Percentiles rank a stretch among this genome's conserved stretches.
phyloP scores from a whole-genome alignment of 23 tunicate species.

The Trididemnum nubilum region DNA sequence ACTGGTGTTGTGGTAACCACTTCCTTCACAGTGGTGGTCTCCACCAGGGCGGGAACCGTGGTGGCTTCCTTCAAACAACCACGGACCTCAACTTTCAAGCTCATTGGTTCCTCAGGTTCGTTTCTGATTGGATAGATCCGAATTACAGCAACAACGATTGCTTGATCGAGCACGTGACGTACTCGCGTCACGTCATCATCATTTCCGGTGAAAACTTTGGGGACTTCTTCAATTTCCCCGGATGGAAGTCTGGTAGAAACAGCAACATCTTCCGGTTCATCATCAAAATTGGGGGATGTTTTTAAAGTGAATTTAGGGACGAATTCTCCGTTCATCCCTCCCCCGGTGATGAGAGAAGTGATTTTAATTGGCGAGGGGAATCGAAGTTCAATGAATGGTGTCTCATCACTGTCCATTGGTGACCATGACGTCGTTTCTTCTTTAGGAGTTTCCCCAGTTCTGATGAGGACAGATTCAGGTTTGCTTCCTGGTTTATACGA shows the following conservation, averaged over 20 bases:
- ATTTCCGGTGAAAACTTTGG: conserved; percentile 46
- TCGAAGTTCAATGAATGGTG: conserved; percentile 54
- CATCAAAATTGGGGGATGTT: conserved; percentile 24
- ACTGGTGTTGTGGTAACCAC: not conserved
- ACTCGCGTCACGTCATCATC: conserved; percentile 40
- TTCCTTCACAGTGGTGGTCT: conserved; percentile 46
- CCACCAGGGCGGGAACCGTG: conserved; percentile 57
- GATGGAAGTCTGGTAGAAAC: conserved; percentile 14
- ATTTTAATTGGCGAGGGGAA: conserved; percentile 49
- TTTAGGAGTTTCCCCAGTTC: not conserved
- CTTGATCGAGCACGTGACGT: conserved; percentile 37
- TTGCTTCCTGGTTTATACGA: conserved; percentile 33
- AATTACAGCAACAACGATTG: conserved; percentile 40
- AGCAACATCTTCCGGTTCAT: conserved; percentile 22
- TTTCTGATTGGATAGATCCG: conserved; percentile 43
- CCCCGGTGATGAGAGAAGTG: conserved; percentile 58
- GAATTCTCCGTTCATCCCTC: conserved; percentile 43
- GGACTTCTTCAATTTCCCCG: conserved; percentile 15
- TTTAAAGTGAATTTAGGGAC: conserved; percentile 45
- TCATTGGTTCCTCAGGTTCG: conserved; percentile 23
- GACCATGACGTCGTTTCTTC: conserved; percentile 66
- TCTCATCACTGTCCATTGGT: conserved; percentile 47
- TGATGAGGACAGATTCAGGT: conserved; percentile 34
- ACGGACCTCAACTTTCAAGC: conserved; percentile 47
- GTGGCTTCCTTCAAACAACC: conserved; percentile 57